phyloP scores from a whole-genome alignment of 2,797 vertebrate genomes.

The Merluccius polli region DNA sequence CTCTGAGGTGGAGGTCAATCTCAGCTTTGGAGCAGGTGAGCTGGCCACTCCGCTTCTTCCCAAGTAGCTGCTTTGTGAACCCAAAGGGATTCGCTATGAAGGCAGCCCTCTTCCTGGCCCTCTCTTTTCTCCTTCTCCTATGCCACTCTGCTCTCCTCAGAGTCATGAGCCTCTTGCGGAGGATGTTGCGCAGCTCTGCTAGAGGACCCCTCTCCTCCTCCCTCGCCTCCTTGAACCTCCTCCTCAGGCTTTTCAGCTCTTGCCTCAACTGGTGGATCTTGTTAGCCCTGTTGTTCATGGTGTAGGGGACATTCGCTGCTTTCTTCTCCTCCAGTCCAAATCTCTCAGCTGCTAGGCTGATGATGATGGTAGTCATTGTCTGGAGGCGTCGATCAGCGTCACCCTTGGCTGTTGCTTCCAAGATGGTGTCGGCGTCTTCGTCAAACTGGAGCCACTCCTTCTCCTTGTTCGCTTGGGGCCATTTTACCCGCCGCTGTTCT shows the following conservation, averaged over 20 bases:
- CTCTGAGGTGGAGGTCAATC: background rate
- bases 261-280: slow-evolving; percentile 2
- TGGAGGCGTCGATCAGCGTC: slow-evolving; percentile 12
- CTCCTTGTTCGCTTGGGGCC: background rate
- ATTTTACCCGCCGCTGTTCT: background rate
- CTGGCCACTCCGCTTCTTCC: slow-evolving; percentile 5
- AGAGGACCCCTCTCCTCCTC: background rate
- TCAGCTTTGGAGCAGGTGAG: slow-evolving; percentile 2
- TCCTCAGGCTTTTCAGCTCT: slow-evolving; percentile 2
- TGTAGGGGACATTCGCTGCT: background rate
- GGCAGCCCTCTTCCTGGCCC: background rate
- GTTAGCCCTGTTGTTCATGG: background rate
- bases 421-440: slow-evolving; percentile 7
- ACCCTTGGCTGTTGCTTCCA: no score
- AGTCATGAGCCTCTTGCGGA: no score
- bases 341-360: slow-evolving; percentile 1
- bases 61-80: slow-evolving; percentile 5
- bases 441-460: slow-evolving; percentile 17
- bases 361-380: slow-evolving; percentile 17
- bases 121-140: background rate
- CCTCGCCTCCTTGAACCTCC: background rate
- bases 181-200: no score
- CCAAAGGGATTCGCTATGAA: background rate
- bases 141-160: background rate
- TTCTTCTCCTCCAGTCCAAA: slow-evolving; percentile 4